These are phyloP conservation scores for Brachypalpus laphriformis DNA, from an alignment of 2,888 invertebrate species.

Conservation along the genomic window DNA sequence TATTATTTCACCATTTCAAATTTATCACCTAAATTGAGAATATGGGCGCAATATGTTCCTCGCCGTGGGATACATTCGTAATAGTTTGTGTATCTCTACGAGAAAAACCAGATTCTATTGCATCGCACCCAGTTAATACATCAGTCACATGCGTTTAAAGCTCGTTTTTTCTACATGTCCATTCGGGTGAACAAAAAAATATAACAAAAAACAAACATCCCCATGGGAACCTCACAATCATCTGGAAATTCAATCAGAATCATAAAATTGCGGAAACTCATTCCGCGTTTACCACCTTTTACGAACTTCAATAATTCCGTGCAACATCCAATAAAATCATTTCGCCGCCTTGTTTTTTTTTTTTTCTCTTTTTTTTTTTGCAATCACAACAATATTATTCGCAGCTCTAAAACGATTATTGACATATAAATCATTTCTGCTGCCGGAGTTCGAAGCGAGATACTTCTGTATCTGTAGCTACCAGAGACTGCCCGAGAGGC, in stretches of 20 bases:
- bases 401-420: slow-evolving; percentile 74
- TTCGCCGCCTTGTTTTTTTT: slow-evolving; percentile 26
- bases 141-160: neutral
- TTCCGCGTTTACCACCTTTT: slow-evolving; percentile 44
- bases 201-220: neutral
- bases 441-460: slow-evolving; percentile 46
- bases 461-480: slow-evolving; percentile 57
- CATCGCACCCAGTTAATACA: neutral
- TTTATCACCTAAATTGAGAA: neutral
- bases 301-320: slow-evolving; percentile 58
- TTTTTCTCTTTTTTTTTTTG: slow-evolving; percentile 14
- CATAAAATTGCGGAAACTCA: slow-evolving; percentile 41
- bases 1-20: too few relatives aligned
- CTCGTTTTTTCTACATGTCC: neutral
- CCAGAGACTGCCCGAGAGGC: slow-evolving; percentile 42
- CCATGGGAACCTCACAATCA: slow-evolving; percentile 8
- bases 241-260: slow-evolving; percentile 17
- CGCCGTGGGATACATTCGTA: neutral
- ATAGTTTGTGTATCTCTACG: neutral
- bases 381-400: slow-evolving; percentile 69
- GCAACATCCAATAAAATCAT: slow-evolving; percentile 65
- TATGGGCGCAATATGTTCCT: neutral
- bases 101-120: neutral
- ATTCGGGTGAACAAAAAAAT: neutral
- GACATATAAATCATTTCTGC: slow-evolving; percentile 69